Percentiles rank a stretch among this genome's conserved stretches.
Evolutionary conservation across 2,797 vertebrate species (phyloP).

Genomic region (Neosilurus hyrtlii): DNA sequence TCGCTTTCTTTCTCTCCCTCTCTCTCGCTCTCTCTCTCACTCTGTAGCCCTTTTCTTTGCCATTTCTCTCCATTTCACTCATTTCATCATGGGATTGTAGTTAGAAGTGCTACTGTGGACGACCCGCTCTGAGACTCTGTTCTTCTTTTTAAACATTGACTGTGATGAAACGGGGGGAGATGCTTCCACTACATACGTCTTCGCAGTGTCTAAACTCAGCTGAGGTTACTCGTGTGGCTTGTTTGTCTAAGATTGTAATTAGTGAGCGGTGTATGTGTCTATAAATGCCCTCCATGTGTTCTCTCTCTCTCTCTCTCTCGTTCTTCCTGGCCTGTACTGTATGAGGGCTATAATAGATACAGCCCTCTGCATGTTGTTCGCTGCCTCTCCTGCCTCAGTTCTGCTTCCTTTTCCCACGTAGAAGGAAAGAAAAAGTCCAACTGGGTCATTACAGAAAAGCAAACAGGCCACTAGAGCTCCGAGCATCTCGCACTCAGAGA

Average conservation of each 20-base stretch:
- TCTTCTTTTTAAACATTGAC: background rate
- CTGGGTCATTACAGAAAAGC: constrained; percentile 45
- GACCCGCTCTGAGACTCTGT: background rate
- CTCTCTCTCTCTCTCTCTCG: constrained; percentile 2
- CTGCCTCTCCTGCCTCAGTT: constrained; percentile 36
- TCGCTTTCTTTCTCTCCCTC: background rate
- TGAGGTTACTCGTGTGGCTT: constrained; percentile 6
- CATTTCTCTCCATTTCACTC: constrained; percentile 45
- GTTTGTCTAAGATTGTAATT: constrained; percentile 37
- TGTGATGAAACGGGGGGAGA: background rate
- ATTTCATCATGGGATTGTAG: constrained; percentile 26
- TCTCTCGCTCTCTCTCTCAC: background rate
- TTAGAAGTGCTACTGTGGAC: background rate
- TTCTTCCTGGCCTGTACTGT: background rate
- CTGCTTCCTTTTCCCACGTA: constrained; percentile 51
- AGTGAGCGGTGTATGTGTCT: constrained; percentile 16
- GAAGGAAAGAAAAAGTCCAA: constrained; percentile 32
- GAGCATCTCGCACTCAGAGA: constrained; percentile 2
- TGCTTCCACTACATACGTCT: background rate
- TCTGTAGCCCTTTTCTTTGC: constrained; percentile 27
- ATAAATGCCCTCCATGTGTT: constrained; percentile 5
- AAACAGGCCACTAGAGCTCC: background rate
- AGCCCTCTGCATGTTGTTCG: constrained; percentile 29
- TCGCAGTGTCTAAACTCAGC: constrained; percentile 3
- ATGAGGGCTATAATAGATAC: constrained; percentile 39